A percentile compares a stretch with the other conserved stretches of the same genome.
These are phyloP conservation scores for Drosophila athabasca DNA, from an alignment of 1,140 invertebrate genomes.

Conservation along the genomic window DNA sequence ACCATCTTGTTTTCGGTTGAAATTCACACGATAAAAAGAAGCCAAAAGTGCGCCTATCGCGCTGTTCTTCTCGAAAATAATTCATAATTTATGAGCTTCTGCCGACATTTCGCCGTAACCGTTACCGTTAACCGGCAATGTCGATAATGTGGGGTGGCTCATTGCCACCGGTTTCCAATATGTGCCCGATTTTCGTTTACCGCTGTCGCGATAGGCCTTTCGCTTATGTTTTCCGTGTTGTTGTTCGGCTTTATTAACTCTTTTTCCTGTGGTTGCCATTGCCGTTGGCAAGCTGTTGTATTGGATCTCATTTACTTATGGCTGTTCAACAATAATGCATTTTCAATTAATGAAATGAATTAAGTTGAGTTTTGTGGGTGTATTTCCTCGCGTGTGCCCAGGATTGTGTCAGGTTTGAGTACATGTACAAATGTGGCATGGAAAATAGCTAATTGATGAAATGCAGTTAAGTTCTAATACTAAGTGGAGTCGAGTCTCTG, in stretches of 20 bases:
- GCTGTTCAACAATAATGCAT: slow-evolving; percentile 54
- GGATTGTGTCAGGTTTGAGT: too few relatives aligned
- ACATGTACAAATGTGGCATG: too few relatives aligned
- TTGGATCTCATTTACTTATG: slow-evolving; percentile 45
- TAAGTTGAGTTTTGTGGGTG: background rate
- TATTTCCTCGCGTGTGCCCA: too few relatives aligned
- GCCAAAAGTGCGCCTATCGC: background rate
- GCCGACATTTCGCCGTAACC: slow-evolving; percentile 7
- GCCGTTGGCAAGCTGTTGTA: slow-evolving; percentile 21
- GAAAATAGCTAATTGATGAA: too few relatives aligned
- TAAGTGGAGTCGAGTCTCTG: too few relatives aligned
- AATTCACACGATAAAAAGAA: slow-evolving; percentile 6
- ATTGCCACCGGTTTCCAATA: slow-evolving; percentile 18
- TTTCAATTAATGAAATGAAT: slow-evolving; percentile 39
- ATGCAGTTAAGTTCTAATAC: too few relatives aligned
- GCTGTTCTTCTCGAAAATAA: slow-evolving; percentile 9
- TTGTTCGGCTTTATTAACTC: slow-evolving; percentile 20
- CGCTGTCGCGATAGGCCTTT: background rate
- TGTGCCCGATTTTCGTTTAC: background rate
- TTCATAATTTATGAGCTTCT: slow-evolving; percentile 45
- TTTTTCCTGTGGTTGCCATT: slow-evolving; percentile 13
- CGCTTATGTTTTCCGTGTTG: slow-evolving; percentile 17
- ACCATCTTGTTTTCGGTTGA: background rate
- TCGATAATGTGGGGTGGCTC: slow-evolving; percentile 42
- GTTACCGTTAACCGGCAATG: slow-evolving; percentile 29